Percentiles rank a stretch among this genome's conserved stretches.
These are phyloP conservation scores for Steatocranus sp. DNA, from an alignment of 2,797 vertebrate species.

Conservation along the genomic window DNA sequence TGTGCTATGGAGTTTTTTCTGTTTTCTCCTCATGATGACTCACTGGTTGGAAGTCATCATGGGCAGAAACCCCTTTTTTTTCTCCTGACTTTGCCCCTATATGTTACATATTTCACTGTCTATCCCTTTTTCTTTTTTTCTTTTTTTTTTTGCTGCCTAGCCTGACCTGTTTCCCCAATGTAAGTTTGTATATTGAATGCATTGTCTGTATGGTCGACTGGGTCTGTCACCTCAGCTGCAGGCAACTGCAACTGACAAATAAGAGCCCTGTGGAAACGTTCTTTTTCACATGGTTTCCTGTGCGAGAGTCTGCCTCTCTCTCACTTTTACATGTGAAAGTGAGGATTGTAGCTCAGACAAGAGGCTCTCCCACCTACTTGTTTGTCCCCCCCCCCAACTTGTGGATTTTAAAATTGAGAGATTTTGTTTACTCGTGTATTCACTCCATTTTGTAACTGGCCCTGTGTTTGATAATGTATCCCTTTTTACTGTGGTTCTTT, in stretches of 20 bases:
- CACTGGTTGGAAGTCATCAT: not conserved
- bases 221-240: not conserved
- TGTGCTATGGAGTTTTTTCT: not conserved
- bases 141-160: not conserved
- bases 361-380: not conserved
- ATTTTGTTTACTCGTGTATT: slow-evolving; percentile 30
- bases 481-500: slow-evolving; percentile 6
- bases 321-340: not conserved
- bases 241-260: not conserved
- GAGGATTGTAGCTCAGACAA: slow-evolving; percentile 11
- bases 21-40: not conserved
- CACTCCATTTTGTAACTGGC: slow-evolving; percentile 36
- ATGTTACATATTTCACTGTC: not conserved
- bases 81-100: not conserved
- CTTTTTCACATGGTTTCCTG: not conserved
- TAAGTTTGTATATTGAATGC: not conserved
- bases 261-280: not conserved
- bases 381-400: not conserved
- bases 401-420: slow-evolving; percentile 32
- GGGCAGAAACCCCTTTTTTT: not conserved
- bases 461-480: slow-evolving; percentile 9
- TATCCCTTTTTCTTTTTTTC: too few relatives aligned
- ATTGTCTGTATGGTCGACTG: not conserved
- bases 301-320: not conserved
- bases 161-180: not conserved